A percentile compares a stretch with the other conserved stretches of the same genome.
Conservation (phyloP, 2,888 invertebrate genomes). For the Aricia artaxerxes region DNA sequence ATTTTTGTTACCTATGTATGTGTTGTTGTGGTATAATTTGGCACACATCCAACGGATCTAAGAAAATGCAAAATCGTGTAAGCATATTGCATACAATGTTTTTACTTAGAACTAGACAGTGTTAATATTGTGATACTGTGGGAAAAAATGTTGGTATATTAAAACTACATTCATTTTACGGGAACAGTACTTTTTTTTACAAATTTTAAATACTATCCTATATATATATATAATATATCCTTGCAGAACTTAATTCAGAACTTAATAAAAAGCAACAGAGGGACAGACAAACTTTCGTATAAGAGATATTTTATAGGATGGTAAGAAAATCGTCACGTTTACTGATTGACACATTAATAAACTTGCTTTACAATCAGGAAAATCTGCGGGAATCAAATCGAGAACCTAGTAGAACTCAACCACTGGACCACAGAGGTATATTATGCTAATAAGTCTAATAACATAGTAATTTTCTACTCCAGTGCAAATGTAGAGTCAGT, state of each 20-base stretch:
- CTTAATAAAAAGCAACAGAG: too few relatives aligned
- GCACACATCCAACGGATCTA: not conserved
- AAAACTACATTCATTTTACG: too few relatives aligned
- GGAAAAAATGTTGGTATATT: not conserved
- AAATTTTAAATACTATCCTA: too few relatives aligned
- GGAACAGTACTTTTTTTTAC: too few relatives aligned
- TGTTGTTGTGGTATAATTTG: not conserved
- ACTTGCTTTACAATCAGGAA: too few relatives aligned
- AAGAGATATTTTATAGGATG: too few relatives aligned
- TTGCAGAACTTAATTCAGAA: too few relatives aligned
- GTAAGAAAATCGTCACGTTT: too few relatives aligned
- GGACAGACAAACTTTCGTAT: too few relatives aligned
- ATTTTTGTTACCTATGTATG: not conserved
- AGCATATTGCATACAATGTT: not conserved
- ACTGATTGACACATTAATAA: too few relatives aligned
- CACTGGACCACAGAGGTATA: not conserved
- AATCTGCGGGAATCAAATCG: too few relatives aligned
- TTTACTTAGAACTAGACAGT: not conserved
- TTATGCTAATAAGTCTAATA: not conserved
- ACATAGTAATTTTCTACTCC: not conserved
- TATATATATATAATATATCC: too few relatives aligned
- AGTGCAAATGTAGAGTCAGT: not conserved
- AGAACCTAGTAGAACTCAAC: not conserved
- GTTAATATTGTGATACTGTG: not conserved
- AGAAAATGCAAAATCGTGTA: not conserved